A percentile compares a stretch with the other conserved stretches of the same genome.
phyloP scores from a whole-genome alignment of 2,888 invertebrate genomes.

The Papilio elwesi region DNA sequence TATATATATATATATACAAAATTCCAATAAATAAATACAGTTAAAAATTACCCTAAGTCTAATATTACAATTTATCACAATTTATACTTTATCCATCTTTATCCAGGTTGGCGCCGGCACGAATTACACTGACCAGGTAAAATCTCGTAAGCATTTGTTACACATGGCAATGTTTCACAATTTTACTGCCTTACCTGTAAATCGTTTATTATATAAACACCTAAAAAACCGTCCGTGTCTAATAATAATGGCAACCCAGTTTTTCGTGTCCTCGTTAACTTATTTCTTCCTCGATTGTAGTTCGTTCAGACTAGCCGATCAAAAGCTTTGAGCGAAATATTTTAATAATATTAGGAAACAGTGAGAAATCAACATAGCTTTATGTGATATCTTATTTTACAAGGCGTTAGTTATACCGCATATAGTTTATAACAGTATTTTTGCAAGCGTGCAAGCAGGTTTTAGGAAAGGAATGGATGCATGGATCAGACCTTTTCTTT shows the following conservation, averaged over 20 bases:
- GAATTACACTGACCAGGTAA: conserved; percentile 9
- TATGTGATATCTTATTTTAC: too few relatives aligned
- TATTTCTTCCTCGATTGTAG: conserved; percentile 8
- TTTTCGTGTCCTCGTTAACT: conserved; percentile 27
- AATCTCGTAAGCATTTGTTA: conserved; percentile 13
- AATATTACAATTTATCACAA: too few relatives aligned
- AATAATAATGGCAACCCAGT: conserved; percentile 24
- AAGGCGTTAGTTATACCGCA: too few relatives aligned
- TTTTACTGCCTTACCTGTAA: background rate
- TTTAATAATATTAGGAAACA: background rate
- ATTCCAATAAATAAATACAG: too few relatives aligned
- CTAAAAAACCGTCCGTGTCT: conserved; percentile 12
- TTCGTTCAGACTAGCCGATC: background rate
- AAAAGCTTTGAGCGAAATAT: conserved; percentile 7
- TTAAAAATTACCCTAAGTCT: too few relatives aligned
- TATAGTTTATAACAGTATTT: too few relatives aligned
- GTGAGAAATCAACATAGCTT: too few relatives aligned
- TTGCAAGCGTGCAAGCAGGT: too few relatives aligned
- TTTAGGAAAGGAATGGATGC: too few relatives aligned
- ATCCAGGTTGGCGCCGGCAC: conserved; percentile 12
- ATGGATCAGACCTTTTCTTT: too few relatives aligned
- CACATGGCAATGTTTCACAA: conserved; percentile 12
- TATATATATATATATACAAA: too few relatives aligned
- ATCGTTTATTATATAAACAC: background rate
- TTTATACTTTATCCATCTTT: too few relatives aligned